phyloP scores from a whole-genome alignment of 2,113 vertebrate species.

The Galbula dea region DNA sequence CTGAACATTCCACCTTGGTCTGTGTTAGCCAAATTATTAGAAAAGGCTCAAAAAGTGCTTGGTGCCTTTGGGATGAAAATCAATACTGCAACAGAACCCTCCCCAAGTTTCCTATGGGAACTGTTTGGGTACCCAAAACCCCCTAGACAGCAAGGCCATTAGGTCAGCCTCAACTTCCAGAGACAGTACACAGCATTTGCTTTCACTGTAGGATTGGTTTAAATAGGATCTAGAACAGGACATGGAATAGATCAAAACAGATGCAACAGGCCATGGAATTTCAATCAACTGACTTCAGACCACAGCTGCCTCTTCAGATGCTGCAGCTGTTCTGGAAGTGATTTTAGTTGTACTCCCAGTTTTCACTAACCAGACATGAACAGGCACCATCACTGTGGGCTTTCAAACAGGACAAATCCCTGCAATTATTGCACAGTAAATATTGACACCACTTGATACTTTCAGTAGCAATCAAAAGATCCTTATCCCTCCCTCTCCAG shows the following conservation, averaged over 20 bases:
- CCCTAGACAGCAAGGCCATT: background rate
- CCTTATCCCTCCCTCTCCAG: background rate
- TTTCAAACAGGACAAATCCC: background rate
- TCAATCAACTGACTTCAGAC: background rate
- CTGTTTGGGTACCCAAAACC: background rate
- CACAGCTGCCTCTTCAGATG: background rate
- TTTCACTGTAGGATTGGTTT: background rate
- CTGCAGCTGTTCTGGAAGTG: background rate
- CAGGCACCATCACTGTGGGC: background rate
- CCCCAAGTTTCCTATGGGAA: background rate
- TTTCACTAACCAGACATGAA: background rate
- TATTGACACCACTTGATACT: background rate
- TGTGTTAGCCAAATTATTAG: background rate
- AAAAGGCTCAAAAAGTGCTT: background rate
- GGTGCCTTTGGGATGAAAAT: background rate
- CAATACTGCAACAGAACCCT: background rate
- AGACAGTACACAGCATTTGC: background rate
- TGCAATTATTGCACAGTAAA: slow-evolving; percentile 2
- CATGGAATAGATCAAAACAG: background rate
- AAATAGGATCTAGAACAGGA: background rate
- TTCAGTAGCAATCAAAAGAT: background rate
- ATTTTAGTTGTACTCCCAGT: background rate
- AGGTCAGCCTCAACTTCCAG: background rate
- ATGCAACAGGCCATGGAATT: background rate
- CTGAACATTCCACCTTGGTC: background rate